A percentile compares a stretch with the other conserved stretches of the same genome.
Conservation (phyloP, 2,113 vertebrate genomes). For the Catharus minimus region DNA sequence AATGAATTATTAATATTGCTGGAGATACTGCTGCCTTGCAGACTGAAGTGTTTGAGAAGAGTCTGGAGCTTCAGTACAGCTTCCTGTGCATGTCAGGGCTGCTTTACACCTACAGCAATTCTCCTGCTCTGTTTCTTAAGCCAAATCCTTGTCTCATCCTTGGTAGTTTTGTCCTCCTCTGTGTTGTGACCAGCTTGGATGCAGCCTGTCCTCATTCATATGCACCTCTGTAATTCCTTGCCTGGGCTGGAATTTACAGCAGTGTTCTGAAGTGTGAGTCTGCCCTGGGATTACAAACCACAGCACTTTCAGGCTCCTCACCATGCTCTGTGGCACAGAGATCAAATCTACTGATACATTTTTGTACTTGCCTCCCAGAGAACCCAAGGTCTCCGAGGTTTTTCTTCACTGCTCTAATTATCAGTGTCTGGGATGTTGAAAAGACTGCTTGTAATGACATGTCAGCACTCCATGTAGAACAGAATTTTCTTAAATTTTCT, state of each 20-base stretch:
- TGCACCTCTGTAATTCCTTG: not conserved
- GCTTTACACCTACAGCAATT: not conserved
- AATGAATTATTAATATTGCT: constrained; percentile 21
- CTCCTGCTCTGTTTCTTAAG: not conserved
- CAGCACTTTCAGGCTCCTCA: not conserved
- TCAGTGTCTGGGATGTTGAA: not conserved
- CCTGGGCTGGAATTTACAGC: not conserved
- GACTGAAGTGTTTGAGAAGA: not conserved
- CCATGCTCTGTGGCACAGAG: not conserved
- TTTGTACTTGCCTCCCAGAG: not conserved
- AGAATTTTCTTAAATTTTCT: not conserved
- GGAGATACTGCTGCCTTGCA: not conserved
- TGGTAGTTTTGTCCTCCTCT: not conserved
- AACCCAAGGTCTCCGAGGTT: not conserved
- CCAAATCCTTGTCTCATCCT: not conserved
- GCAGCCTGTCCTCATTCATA: not conserved
- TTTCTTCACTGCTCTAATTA: not conserved
- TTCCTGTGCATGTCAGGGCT: not conserved
- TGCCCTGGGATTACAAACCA: not conserved
- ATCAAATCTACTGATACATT: not conserved
- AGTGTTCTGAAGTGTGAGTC: not conserved
- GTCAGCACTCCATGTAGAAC: not conserved
- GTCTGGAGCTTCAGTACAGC: not conserved
- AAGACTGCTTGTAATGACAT: not conserved
- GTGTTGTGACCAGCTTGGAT: not conserved